Evolutionary conservation across 2,113 vertebrate genomes (phyloP), one percentile per base, ranked within the genome.

Genomic region (Campylomormyrus tamandua): DNA sequence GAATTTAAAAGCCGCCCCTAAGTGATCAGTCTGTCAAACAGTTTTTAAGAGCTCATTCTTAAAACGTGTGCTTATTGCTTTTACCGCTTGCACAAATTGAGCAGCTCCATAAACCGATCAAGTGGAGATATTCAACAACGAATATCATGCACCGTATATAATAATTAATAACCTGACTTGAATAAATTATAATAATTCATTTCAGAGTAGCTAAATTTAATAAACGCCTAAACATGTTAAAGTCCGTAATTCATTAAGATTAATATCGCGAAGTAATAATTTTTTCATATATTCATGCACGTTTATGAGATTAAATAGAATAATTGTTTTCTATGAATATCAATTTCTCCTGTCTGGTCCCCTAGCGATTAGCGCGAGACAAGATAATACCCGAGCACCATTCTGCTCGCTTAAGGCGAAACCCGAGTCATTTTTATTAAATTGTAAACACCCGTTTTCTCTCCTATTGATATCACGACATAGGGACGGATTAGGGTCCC

Each of bases 391-490:
- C 86, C 84, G 91, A 93, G 92, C 91, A 90, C 87, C 91, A 91
- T 91, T 91, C 80, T 89, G 84, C 92, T 77, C 58, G 93, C 94
- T 93, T 90, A 88, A 48, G 94, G 93, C 93, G 88, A 92, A 93
- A 93, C 91, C 92, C 88, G 83, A 93, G 92, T 93, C 92, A 92
- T 91, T 95, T 87, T 93, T 93, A 94, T 94, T 93, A 93, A 94
- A 94, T 92, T 91, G 83, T 90, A 90, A 90, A 90, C 31, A 90
- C 58, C 84, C 58, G 21, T 77, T 90, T 49, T 10, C 85, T 89
- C 87, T 90, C 52, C 9, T 85, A 90, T 89, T 87, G 80, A 90
- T 92, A 93, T 93, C 93, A 94, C 92, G 91, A 93, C 92, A 90
- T 92, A 90, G 91, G 93, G 92, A 94, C 90, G 83, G 91, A 93